Conservation (phyloP, 2,797 vertebrate species). For the Acomys russatus region DNA sequence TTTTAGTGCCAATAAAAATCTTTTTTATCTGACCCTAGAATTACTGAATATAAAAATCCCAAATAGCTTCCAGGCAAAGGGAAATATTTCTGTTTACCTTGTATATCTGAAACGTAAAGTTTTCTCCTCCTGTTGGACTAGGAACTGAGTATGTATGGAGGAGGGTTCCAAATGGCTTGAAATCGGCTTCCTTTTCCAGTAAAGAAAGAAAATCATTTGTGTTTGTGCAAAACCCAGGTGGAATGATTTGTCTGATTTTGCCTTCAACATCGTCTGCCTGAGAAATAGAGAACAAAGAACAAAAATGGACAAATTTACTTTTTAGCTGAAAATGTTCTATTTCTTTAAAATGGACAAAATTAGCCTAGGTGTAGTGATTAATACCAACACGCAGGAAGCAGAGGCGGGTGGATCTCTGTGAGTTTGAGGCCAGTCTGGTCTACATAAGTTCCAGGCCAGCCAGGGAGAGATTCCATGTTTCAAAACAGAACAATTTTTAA, state of each 20-base stretch:
- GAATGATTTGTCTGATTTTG: slow-evolving; percentile 96
- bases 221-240: slow-evolving; percentile 96
- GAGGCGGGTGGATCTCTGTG: not conserved
- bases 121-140: slow-evolving; percentile 95
- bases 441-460: not conserved
- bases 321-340: slow-evolving; percentile 57
- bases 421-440: not conserved
- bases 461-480: not conserved
- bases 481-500: not conserved
- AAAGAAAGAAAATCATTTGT: slow-evolving; percentile 96
- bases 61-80: slow-evolving; percentile 44
- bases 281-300: slow-evolving; percentile 65
- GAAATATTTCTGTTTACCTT: slow-evolving; percentile 91
- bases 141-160: slow-evolving; percentile 95
- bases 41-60: slow-evolving; percentile 46
- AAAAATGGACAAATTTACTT: slow-evolving; percentile 66
- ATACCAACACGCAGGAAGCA: not conserved
- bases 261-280: slow-evolving; percentile 97
- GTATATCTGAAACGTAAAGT: slow-evolving; percentile 96
- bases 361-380: not conserved
- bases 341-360: slow-evolving; percentile 46
- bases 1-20: slow-evolving; percentile 64
- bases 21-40: slow-evolving; percentile 49
- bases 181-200: slow-evolving; percentile 97
- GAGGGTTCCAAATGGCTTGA: slow-evolving; percentile 96